Evolutionary conservation across 2,113 vertebrate genomes (phyloP), one percentile per base, ranked within the genome.

Genomic region (Bubo bubo): DNA sequence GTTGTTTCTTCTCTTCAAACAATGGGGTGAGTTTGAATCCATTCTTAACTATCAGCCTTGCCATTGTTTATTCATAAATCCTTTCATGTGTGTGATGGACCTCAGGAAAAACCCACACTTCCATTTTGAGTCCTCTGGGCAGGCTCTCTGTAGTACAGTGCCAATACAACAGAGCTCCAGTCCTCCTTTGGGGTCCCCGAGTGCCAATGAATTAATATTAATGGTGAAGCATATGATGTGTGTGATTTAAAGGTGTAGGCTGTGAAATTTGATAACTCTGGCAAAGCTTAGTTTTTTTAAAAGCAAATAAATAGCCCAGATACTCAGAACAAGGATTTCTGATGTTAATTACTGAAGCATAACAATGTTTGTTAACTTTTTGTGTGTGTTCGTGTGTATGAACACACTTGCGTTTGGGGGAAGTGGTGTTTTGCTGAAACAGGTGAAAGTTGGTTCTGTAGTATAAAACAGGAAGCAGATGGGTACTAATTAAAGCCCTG

Each of bases 391-490:
- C 0, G 0, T 66, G 35, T 74, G 59, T 41, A 32, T 26, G 27
- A 10, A n/a, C 43, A 15, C 50, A 30, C 89, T 95, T 91, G 82
- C 47, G 45, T 90, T 94, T 90, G 84, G 84, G 64, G 77, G 62
- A 79, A 52, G 79, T 66, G 56, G 63, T 96, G 95, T 98, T 97
- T 93, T 93, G 94, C 92, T 81, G 91, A 86, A 96, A 95, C 97
- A 98, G 97, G 97, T 98, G 98, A 98, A 98, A 98, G 98, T 97
- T 96, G 95, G 86, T 91, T 94, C 79, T 88, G 91, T 97, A 91
- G 90, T 88, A 60, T 98, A 93, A 97, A 98, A 98, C 98, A 98
- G 98, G 98, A 98, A 98, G 97, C 98, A 98, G 98, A 98, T 98
- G 98, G 97, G 94, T 96, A 63, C 98, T 98, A 98, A 98, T 98